Evolutionary conservation across 2,888 invertebrate genomes (phyloP).

Genomic region (Leucophenga maculata): DNA sequence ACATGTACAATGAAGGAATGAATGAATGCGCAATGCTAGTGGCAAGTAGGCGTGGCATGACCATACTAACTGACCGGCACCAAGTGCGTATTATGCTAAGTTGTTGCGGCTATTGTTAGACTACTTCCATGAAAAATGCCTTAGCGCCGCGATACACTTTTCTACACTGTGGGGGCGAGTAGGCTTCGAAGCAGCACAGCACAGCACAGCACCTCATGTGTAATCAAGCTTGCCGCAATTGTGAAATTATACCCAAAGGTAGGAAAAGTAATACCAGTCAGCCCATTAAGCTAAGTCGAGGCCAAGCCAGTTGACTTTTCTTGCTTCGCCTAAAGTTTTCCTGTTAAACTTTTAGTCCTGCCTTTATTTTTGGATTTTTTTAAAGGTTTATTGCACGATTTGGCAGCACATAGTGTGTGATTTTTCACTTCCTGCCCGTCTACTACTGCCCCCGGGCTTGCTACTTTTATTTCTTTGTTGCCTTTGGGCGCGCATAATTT

Average conservation of each 20-base stretch:
- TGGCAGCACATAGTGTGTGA: conserved; percentile 17
- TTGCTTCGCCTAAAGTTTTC: conserved; percentile 14
- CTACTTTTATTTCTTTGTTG: not conserved
- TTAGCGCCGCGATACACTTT: not conserved
- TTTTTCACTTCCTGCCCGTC: conserved; percentile 37
- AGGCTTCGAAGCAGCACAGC: too few species aligned
- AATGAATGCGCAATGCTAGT: not conserved
- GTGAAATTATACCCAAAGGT: conserved; percentile 67
- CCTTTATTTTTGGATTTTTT: not conserved
- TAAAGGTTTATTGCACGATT: conserved; percentile 24
- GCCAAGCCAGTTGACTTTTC: conserved; percentile 28
- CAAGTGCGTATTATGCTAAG: conserved; percentile 53
- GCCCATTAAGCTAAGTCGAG: not conserved
- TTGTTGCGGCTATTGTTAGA: conserved; percentile 15
- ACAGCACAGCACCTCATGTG: conserved; percentile 54
- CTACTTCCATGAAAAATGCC: conserved; percentile 3
- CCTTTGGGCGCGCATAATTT: conserved; percentile 41
- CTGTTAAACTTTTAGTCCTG: not conserved
- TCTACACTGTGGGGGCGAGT: conserved; percentile 16
- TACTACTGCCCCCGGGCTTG: conserved; percentile 10
- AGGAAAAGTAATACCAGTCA: conserved; percentile 31
- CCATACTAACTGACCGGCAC: conserved; percentile 56
- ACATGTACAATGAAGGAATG: too few species aligned
- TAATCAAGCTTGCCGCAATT: conserved; percentile 57
- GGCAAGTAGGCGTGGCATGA: conserved; percentile 49